These are phyloP conservation scores for Oceanodroma tethys DNA, from an alignment of 2,113 vertebrate genomes.

Conservation along the genomic window DNA sequence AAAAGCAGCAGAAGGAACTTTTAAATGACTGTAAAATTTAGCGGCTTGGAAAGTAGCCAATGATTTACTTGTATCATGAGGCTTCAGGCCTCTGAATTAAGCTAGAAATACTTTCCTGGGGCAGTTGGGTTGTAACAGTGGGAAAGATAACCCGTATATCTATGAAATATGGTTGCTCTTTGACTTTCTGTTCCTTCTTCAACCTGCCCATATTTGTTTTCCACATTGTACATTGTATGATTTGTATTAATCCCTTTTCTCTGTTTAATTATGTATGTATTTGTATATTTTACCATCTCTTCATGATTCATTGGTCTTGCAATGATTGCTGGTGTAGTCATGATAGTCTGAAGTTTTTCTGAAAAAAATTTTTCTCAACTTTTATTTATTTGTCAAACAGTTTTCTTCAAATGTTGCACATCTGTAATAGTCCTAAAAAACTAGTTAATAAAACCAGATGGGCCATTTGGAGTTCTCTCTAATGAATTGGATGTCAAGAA, in stretches of 20 bases:
- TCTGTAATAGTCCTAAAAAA: neutral
- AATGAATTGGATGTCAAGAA: neutral
- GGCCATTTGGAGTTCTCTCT: neutral
- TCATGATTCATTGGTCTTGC: neutral
- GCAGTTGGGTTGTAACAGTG: neutral
- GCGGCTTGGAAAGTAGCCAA: neutral
- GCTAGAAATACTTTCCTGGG: neutral
- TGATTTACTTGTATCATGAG: too few relatives aligned
- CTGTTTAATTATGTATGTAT: neutral
- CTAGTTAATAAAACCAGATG: constrained; percentile 7
- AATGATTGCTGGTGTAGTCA: neutral
- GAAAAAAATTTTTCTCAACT: neutral
- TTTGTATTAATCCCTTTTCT: neutral
- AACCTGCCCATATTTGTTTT: neutral
- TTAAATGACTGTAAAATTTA: neutral
- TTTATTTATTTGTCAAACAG: neutral
- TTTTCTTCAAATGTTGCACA: neutral
- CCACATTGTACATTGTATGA: neutral
- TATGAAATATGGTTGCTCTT: neutral
- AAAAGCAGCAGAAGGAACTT: neutral
- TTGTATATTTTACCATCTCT: neutral
- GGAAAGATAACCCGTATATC: neutral
- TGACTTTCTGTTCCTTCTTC: neutral
- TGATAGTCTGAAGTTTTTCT: neutral
- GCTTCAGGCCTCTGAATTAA: neutral